phyloP scores from a whole-genome alignment of 1,140 invertebrate genomes.

The Caenorhabditis elegans region DNA sequence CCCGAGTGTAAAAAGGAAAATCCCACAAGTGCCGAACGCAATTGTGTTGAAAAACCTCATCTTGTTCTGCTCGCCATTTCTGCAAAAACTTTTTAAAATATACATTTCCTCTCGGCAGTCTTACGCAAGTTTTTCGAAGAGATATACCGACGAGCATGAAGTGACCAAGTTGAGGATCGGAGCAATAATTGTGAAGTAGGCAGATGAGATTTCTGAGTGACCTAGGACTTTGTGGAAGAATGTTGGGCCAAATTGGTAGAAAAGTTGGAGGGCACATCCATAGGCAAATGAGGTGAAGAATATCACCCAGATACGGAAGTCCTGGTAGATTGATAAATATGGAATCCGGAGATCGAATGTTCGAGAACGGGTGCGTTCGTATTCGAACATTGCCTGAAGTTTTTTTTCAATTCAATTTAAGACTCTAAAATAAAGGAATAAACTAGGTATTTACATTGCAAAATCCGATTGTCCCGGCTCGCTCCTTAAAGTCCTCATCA shows the following conservation, averaged over 20 bases:
- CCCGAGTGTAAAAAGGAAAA: conserved; percentile 19
- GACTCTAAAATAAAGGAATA: too few species aligned
- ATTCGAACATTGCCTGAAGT: conserved; percentile 12
- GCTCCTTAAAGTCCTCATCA: conserved; percentile 38
- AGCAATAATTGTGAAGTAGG: conserved; percentile 9
- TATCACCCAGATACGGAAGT: conserved; percentile 28
- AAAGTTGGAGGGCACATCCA: conserved; percentile 14
- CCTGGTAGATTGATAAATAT: conserved; percentile 37
- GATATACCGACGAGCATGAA: not conserved
- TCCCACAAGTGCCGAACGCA: not conserved
- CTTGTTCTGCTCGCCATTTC: conserved; percentile 30
- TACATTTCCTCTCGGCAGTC: not conserved
- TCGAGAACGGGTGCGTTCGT: conserved; percentile 16
- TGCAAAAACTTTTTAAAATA: not conserved
- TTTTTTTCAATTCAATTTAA: too few species aligned
- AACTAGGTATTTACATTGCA: conserved; percentile 32
- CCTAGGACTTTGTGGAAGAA: conserved; percentile 29
- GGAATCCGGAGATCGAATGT: conserved; percentile 31
- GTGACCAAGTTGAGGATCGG: conserved; percentile 15
- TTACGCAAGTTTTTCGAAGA: conserved; percentile 21
- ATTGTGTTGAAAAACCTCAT: conserved; percentile 33
- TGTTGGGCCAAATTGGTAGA: conserved; percentile 34
- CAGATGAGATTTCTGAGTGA: not conserved
- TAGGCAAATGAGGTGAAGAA: conserved; percentile 36
- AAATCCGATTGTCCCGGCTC: not conserved